phyloP scores from a whole-genome alignment of 2,888 invertebrate species.

The Mantis religiosa region DNA sequence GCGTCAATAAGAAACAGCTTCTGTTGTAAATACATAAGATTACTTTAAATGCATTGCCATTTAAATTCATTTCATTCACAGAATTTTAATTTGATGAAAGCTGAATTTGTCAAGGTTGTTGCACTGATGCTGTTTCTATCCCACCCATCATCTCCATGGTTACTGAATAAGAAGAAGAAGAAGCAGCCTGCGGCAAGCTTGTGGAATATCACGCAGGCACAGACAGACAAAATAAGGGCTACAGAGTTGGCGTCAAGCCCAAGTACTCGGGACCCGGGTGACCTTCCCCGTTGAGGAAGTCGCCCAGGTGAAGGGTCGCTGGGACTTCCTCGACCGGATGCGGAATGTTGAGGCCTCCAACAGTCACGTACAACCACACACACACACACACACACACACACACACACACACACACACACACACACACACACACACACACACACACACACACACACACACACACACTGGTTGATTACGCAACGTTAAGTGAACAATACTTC shows the following conservation, averaged over 20 bases:
- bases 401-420: not conserved
- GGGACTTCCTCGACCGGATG: not conserved
- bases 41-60: too few relatives aligned
- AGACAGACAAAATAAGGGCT: not conserved
- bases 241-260: not conserved
- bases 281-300: not conserved
- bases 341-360: not conserved
- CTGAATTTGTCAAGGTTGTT: too few relatives aligned
- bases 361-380: not conserved
- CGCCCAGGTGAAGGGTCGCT: not conserved
- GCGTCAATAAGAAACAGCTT: too few relatives aligned
- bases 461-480: not conserved
- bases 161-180: not conserved
- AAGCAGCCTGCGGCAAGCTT: not conserved
- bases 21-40: too few relatives aligned
- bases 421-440: not conserved
- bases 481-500: not conserved
- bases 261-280: not conserved
- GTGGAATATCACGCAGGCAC: not conserved
- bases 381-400: too few relatives aligned
- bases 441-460: not conserved
- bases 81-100: too few relatives aligned
- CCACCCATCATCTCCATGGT: not conserved
- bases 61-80: too few relatives aligned
- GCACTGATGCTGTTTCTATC: too few relatives aligned